Evolutionary conservation across 2,888 invertebrate species (phyloP).

Genomic region (Pyrgus malvae): DNA sequence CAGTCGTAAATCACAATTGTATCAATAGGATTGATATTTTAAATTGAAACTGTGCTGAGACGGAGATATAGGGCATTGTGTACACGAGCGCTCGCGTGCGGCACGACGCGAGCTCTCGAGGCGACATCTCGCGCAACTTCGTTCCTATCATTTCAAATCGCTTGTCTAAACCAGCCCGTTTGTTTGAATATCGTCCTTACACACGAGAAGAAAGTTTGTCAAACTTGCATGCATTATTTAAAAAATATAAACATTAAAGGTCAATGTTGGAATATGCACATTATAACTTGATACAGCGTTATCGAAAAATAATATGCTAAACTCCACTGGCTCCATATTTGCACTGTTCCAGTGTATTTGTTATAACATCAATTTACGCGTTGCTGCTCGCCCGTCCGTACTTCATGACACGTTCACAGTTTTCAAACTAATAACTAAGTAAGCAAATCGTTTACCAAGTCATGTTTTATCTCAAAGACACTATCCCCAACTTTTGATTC

Average conservation of each 20-base stretch:
- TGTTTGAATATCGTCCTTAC: constrained; percentile 42
- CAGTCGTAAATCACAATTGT: constrained; percentile 24
- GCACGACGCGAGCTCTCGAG: constrained; percentile 41
- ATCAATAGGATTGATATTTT: constrained; percentile 27
- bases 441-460: too few species aligned
- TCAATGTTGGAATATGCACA: too few species aligned
- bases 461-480: neutral
- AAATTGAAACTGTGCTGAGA: constrained; percentile 29
- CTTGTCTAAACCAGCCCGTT: constrained; percentile 60
- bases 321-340: too few species aligned
- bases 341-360: too few species aligned
- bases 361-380: too few species aligned
- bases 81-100: constrained; percentile 37
- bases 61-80: constrained; percentile 27
- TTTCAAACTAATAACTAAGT: too few species aligned
- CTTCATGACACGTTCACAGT: too few species aligned
- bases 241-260: too few species aligned
- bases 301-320: too few species aligned
- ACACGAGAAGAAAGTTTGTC: constrained; percentile 34
- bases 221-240: too few species aligned
- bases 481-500: neutral
- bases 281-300: too few species aligned
- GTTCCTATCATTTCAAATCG: constrained; percentile 73
- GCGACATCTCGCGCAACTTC: constrained; percentile 60
- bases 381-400: too few species aligned